These are phyloP conservation scores for Copidosoma floridanum DNA, from an alignment of 1,140 invertebrate genomes.

Conservation along the genomic window DNA sequence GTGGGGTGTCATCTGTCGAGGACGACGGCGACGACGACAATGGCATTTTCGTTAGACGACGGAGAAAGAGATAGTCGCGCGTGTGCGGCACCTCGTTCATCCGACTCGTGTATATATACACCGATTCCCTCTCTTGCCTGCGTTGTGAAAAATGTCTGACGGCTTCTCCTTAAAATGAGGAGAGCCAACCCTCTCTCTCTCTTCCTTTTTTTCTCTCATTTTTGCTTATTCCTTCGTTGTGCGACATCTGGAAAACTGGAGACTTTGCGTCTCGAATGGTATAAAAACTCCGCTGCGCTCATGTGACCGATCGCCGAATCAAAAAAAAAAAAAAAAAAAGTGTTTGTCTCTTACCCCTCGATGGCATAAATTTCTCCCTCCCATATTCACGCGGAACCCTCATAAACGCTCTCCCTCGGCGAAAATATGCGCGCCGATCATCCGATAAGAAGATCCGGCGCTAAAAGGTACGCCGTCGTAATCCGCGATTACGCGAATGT, in stretches of 20 bases:
- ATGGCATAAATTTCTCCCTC: too few species aligned
- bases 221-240: too few species aligned
- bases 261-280: too few species aligned
- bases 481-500: conserved; percentile 23
- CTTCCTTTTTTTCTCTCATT: neutral
- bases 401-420: neutral
- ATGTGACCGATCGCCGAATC: too few species aligned
- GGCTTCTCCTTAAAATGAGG: neutral
- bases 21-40: neutral
- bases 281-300: too few species aligned
- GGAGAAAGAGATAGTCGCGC: too few species aligned
- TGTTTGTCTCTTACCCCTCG: too few species aligned
- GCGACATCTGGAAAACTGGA: too few species aligned
- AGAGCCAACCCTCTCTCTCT: neutral
- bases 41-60: too few species aligned
- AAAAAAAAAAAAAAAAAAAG: too few species aligned
- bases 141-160: conserved; percentile 16
- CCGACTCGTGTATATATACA: too few species aligned
- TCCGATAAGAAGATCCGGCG: neutral
- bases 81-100: conserved; percentile 9
- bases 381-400: neutral
- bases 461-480: neutral
- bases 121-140: too few species aligned
- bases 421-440: conserved; percentile 13
- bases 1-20: conserved; percentile 6